Conservation (phyloP, 2,113 vertebrate species). For the Furnarius figulus region DNA sequence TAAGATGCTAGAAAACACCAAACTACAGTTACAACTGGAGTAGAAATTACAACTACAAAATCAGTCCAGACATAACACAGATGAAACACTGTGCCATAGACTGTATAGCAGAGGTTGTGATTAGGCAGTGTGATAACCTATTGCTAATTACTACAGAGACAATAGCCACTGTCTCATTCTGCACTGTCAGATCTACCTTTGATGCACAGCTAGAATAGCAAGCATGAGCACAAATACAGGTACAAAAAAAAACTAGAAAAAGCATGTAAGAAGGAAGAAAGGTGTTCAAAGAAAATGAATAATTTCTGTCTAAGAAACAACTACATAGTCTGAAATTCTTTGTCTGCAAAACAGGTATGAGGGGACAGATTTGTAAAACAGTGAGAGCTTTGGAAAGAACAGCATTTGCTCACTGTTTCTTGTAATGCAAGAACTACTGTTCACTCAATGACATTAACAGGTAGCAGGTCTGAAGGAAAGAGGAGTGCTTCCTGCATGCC, state of each 20-base stretch:
- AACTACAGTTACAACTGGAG: not conserved
- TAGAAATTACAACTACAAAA: not conserved
- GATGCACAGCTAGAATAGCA: not conserved
- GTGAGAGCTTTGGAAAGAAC: not conserved
- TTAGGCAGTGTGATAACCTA: not conserved
- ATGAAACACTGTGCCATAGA: not conserved
- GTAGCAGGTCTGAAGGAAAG: not conserved
- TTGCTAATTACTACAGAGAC: not conserved
- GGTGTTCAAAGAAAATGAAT: not conserved
- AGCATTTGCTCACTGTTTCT: not conserved
- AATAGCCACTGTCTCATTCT: not conserved
- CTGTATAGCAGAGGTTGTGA: not conserved
- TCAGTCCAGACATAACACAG: not conserved
- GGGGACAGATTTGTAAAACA: not conserved
- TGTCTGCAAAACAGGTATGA: not conserved
- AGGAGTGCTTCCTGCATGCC: not conserved
- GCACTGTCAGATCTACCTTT: not conserved
- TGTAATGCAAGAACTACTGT: not conserved
- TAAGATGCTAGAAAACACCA: not conserved
- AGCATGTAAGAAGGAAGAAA: not conserved
- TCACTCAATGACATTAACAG: not conserved
- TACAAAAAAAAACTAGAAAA: not conserved
- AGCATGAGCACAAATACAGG: not conserved
- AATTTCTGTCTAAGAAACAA: not conserved
- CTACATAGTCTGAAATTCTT: not conserved